These are phyloP conservation scores for Drosophila ohnishii DNA, from an alignment of 1,140 invertebrate genomes.

Conservation along the genomic window DNA sequence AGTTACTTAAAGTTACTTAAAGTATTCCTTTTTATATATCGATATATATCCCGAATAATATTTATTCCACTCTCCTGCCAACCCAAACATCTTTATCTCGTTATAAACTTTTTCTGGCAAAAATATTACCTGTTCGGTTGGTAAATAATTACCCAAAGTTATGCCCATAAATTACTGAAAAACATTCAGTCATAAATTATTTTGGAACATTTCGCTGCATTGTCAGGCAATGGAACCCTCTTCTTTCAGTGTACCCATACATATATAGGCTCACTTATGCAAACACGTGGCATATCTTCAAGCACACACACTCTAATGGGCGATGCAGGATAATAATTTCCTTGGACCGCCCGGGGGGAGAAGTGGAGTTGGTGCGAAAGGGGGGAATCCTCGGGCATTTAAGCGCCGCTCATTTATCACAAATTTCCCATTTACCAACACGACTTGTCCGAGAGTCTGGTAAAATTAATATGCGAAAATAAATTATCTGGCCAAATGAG, in stretches of 20 bases:
- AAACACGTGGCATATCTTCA: constrained; percentile 49
- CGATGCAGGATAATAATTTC: constrained; percentile 69
- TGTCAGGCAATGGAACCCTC: not conserved
- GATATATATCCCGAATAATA: no score
- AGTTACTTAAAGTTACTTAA: no score
- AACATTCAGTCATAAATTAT: constrained; percentile 9
- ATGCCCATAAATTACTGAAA: constrained; percentile 9
- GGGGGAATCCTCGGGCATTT: constrained; percentile 55
- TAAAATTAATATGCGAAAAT: constrained; percentile 82
- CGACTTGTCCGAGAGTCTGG: constrained; percentile 51
- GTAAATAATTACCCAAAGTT: constrained; percentile 9
- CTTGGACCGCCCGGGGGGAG: constrained; percentile 13
- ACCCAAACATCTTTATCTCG: not conserved
- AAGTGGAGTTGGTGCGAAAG: not conserved
- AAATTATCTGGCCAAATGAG: constrained; percentile 81
- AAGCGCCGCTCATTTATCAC: constrained; percentile 78
- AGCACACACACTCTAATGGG: constrained; percentile 30
- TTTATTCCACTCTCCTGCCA: no score
- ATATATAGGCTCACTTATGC: constrained; percentile 27
- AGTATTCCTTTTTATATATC: no score
- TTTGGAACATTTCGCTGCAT: not conserved
- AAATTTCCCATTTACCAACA: constrained; percentile 71
- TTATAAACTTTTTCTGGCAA: not conserved
- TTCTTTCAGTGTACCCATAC: constrained; percentile 13
- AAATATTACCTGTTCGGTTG: not conserved